Evolutionary conservation across 2,797 vertebrate genomes (phyloP).

Genomic region (Melanotaenia pygmaea): DNA sequence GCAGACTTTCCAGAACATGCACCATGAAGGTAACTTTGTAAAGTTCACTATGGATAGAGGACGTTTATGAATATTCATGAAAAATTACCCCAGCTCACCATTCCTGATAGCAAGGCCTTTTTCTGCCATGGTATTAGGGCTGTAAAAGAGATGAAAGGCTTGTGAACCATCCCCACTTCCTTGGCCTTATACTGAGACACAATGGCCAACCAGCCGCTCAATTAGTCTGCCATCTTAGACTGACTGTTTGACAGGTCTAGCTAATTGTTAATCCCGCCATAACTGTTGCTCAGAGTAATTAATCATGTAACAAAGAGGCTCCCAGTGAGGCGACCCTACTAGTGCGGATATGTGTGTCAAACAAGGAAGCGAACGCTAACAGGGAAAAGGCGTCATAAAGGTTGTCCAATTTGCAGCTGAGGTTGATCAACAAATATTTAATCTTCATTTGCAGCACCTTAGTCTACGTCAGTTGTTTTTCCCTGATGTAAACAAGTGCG

Average conservation of each 20-base stretch:
- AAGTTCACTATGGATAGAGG: constrained; percentile 72
- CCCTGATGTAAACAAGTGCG: constrained; percentile 61
- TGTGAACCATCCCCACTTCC: constrained; percentile 72
- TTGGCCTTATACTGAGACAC: constrained; percentile 85
- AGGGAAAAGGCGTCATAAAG: constrained; percentile 50
- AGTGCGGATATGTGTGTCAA: constrained; percentile 81
- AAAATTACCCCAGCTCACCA: constrained; percentile 70
- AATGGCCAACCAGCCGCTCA: constrained; percentile 92
- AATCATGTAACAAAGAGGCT: constrained; percentile 93
- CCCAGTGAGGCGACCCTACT: constrained; percentile 84
- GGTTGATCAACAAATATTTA: constrained; percentile 81
- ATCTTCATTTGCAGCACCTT: constrained; percentile 83
- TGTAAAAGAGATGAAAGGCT: constrained; percentile 82
- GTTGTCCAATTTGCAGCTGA: constrained; percentile 66
- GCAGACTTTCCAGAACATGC: constrained; percentile 57
- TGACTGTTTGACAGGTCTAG: constrained; percentile 93
- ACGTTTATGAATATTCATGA: constrained; percentile 83
- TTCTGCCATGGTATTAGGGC: constrained; percentile 69
- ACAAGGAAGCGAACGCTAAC: constrained; percentile 26
- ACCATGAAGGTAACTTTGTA: constrained; percentile 84
- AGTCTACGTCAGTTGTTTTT: constrained; percentile 3
- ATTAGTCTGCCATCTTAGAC: constrained; percentile 93
- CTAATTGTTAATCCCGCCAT: constrained; percentile 95
- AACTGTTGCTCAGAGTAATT: constrained; percentile 95
- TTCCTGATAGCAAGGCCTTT: constrained; percentile 69